A percentile compares a stretch with the other conserved stretches of the same genome.
These are phyloP conservation scores for Hydrocynus forskahlii DNA, from an alignment of 2,797 vertebrate species.

Conservation along the genomic window DNA sequence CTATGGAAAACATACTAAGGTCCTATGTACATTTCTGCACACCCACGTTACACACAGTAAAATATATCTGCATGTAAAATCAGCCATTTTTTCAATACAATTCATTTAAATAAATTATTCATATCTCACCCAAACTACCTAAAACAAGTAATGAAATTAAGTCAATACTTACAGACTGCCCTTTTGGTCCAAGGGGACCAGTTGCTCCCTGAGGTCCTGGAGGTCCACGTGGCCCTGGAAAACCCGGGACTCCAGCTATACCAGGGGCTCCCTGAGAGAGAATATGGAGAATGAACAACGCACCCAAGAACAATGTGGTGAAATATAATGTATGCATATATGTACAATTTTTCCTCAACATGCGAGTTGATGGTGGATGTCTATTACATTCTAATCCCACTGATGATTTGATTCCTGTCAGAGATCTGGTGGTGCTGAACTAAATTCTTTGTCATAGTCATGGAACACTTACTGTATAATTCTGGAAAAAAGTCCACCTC, in stretches of 20 bases:
- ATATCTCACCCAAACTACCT: background rate
- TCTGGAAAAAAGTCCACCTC: too few relatives aligned
- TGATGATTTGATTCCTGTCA: too few relatives aligned
- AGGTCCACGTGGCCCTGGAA: slow-evolving; percentile 87
- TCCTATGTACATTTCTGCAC: too few relatives aligned
- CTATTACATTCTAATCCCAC: background rate
- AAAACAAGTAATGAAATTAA: background rate
- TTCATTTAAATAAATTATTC: background rate
- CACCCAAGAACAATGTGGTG: too few relatives aligned
- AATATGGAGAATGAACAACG: background rate
- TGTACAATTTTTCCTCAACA: background rate
- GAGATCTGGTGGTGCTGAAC: background rate
- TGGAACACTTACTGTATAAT: too few relatives aligned
- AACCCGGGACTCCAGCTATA: slow-evolving; percentile 86
- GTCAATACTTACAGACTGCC: slow-evolving; percentile 85
- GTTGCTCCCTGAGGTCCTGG: slow-evolving; percentile 96
- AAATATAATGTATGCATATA: background rate
- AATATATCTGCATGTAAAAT: too few relatives aligned
- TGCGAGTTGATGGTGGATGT: background rate
- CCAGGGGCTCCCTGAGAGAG: slow-evolving; percentile 88
- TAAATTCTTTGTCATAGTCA: background rate
- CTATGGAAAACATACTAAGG: too few relatives aligned
- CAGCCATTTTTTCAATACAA: too few relatives aligned
- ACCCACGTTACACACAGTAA: too few relatives aligned
- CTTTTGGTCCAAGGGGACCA: slow-evolving; percentile 93